Evolutionary conservation across 1,140 invertebrate species (phyloP).

Genomic region (Bacillus rossius): DNA sequence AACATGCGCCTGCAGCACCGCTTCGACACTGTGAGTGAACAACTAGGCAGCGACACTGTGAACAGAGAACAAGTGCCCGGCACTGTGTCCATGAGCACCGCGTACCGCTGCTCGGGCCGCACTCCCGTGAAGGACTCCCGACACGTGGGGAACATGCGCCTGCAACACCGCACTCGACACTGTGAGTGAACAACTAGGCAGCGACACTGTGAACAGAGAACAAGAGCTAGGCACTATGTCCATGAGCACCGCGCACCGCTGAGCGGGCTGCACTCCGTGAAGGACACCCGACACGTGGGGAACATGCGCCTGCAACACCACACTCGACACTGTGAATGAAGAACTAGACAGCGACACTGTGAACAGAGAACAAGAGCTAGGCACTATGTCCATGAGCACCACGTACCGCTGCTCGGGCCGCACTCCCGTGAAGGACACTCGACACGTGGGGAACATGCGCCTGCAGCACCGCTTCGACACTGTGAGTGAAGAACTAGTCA

Average conservation of each 20-base stretch:
- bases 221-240: conserved; percentile 79
- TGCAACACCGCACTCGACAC: no score
- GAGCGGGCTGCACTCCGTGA: conserved; percentile 64
- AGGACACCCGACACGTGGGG: conserved; percentile 62
- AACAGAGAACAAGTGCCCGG: conserved; percentile 44
- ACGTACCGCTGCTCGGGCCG: conserved; percentile 68
- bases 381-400: conserved; percentile 94
- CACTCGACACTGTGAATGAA: no score
- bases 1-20: conserved; percentile 88
- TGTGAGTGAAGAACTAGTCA: no score
- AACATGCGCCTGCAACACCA: no score
- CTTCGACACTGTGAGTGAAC: no score
- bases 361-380: conserved; percentile 37
- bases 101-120: conserved; percentile 66
- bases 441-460: conserved; percentile 96
- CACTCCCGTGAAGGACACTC: conserved; percentile 85
- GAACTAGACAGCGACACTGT: no score
- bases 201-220: no score
- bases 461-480: conserved; percentile 63
- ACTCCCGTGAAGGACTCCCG: conserved; percentile 86
- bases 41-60: no score
- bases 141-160: conserved; percentile 97
- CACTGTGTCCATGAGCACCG: conserved; percentile 94
- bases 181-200: no score
- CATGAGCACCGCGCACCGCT: conserved; percentile 86